Evolutionary conservation across 2,888 invertebrate species (phyloP).

Genomic region (Eupithecia subfuscata): DNA sequence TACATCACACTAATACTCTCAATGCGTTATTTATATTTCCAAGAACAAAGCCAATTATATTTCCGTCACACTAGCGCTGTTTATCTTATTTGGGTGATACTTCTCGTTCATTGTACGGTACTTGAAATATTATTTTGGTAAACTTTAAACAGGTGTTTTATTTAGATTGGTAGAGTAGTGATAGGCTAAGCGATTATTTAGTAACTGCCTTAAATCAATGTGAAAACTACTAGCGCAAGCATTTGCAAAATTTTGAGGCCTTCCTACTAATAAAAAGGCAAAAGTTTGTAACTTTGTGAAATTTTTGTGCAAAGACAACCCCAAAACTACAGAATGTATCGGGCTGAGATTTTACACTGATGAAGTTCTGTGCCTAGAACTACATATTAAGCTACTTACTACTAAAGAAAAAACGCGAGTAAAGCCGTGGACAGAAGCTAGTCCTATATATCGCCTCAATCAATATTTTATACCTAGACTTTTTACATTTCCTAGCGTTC

Average conservation of each 20-base stretch:
- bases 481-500: slow-evolving; percentile 21
- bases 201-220: background rate
- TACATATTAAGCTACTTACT: background rate
- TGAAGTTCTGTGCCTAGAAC: background rate
- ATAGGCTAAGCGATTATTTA: slow-evolving; percentile 23
- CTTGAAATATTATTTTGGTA: slow-evolving; percentile 29
- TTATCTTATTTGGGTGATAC: slow-evolving; percentile 16
- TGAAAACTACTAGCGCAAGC: background rate
- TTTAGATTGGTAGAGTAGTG: slow-evolving; percentile 14
- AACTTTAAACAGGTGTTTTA: slow-evolving; percentile 39
- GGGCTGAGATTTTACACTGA: background rate
- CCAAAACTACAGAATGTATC: background rate
- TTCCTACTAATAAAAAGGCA: no score
- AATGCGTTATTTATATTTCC: slow-evolving; percentile 1
- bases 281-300: background rate
- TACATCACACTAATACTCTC: no score
- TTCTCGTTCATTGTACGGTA: slow-evolving; percentile 17
- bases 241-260: no score
- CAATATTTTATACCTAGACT: background rate
- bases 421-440: background rate
- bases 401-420: background rate
- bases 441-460: background rate
- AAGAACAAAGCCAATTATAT: slow-evolving; percentile 13
- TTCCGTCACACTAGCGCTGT: slow-evolving; percentile 14
- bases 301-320: background rate